Evolutionary conservation across 2,888 invertebrate species (phyloP), one percentile per base, ranked within the genome.

Genomic region (Pedicia rivosa): DNA sequence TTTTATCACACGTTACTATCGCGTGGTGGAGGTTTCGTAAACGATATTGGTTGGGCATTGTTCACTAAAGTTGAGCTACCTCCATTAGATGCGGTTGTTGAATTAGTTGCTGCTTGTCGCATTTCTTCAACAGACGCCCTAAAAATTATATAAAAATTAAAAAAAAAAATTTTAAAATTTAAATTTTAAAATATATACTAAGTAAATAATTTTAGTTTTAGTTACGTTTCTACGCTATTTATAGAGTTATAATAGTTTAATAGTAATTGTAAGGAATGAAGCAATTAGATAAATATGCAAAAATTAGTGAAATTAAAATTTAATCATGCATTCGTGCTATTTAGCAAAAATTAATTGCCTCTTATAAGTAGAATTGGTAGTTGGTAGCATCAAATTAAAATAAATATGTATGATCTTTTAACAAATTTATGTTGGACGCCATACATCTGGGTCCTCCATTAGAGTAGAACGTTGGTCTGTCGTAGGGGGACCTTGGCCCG

Each of bases 401-500:
- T 15, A 34, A 15, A 17, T 9, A 19, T 34, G 13, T 27, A 27
- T 9, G 20, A 34, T 12, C n/a, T n/a, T n/a, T n/a, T n/a, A n/a
- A n/a, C n/a, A n/a, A n/a, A 66, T 71, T 79, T 84, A 86, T 74
- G 84, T 84, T 56, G 86, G 84, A 65, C 86, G 82, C 86, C 86
- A 87, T 55, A 86, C 83, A 67, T 86, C 86, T 43, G 86, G 86
- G 66, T 87, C 86, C 68, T 86, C 86, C 84, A 87, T 86, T 51
- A 86, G 72, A 43, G 86, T 84, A 55, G 79, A 78, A 66, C 72
- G 77, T 51, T 76, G 77, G 65, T 76, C 75, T n/a, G 52, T 65
- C 35, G 55, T 52, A 37, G 67, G 66, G 42, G 64, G 64, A 56
- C 70, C 72, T 56, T 74, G 73, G 48, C 74, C 72, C 49, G 68